Evolutionary conservation across 2,113 vertebrate genomes (phyloP), one percentile per base, ranked within the genome.

Genomic region (Manacus vitellinus): DNA sequence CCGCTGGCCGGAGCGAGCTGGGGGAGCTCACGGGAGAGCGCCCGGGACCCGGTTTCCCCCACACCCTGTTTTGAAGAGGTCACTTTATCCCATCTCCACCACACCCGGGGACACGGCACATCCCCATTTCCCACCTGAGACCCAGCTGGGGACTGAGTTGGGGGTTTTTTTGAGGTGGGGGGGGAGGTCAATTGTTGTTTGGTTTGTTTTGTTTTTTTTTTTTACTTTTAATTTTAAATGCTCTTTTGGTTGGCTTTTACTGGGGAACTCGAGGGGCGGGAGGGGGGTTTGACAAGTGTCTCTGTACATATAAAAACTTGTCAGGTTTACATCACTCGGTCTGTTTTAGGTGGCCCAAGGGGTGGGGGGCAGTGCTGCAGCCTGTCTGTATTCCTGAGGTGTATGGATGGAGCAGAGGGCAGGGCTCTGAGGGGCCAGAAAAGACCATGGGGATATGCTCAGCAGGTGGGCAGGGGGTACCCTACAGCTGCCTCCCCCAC

Each of bases 291-390:
- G 72, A 80, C 0, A 12, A 21, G n/a, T 12, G 37, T 85, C 68
- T 88, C 79, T 95, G 92, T 96, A 95, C 61, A 91, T 80, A 95
- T 61, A 95, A 94, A 90, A 85, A 52, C 66, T 39, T 61, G 73
- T 65, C 88, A 89, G 94, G 86, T 96, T 97, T 96, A 84, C 58
- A 24, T 52, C 0, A 39, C 63, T 82, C 63, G 4, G 23, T 58
- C 81, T 96, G 56, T 67, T 41, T 90, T 61, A 54, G 58, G 61
- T 5, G 16, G 46, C 66, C 44, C 12, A 14, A 0, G 14, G 67
- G 23, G 41, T 31, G 12, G 37, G 14, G 58, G 21, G 9, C 75
- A 51, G 31, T 3, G 19, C 70, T 70, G 25, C 30, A 39, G 30
- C 28, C 35, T 6, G 1, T 49, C 7, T 30, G 17, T 5, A 6